Conservation (phyloP, 2,888 invertebrate genomes). For the Spodoptera littoralis region DNA sequence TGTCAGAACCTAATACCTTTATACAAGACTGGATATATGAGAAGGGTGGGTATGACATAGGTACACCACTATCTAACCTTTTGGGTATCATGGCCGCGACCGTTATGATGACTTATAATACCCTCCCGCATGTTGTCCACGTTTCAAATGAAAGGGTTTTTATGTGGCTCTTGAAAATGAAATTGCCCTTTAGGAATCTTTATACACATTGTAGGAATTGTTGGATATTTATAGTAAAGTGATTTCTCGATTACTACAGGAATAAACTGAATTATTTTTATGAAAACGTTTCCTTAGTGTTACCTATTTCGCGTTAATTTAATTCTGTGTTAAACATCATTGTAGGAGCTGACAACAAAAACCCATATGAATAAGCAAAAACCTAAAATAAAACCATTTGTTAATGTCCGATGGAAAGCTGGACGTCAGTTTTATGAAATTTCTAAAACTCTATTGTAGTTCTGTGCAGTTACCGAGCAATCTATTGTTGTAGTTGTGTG, state of each 20-base stretch:
- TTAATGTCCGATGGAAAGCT: slow-evolving; percentile 15
- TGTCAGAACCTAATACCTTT: slow-evolving; percentile 42
- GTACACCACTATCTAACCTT: slow-evolving; percentile 45
- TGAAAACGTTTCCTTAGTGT: too few relatives aligned
- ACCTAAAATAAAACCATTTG: slow-evolving; percentile 11
- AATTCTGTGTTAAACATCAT: neutral
- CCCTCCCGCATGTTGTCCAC: slow-evolving; percentile 34
- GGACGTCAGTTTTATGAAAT: slow-evolving; percentile 29
- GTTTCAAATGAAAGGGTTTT: slow-evolving; percentile 23
- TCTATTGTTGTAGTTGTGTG: slow-evolving; percentile 39
- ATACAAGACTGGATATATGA: slow-evolving; percentile 35
- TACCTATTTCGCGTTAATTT: too few relatives aligned
- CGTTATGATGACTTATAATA: slow-evolving; percentile 46
- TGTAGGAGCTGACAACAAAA: neutral
- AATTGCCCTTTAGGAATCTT: neutral
- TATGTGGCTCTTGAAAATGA: slow-evolving; percentile 17
- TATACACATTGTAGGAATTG: too few relatives aligned
- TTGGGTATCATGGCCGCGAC: slow-evolving; percentile 15
- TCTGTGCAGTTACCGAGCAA: slow-evolving; percentile 26
- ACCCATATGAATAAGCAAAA: slow-evolving; percentile 17
- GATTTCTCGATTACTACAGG: too few relatives aligned
- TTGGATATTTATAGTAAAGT: too few relatives aligned
- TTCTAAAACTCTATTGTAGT: slow-evolving; percentile 35
- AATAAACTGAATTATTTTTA: too few relatives aligned
- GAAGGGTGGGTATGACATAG: slow-evolving; percentile 41